Percentiles rank a stretch among this genome's conserved stretches.
These are phyloP conservation scores for Phymanthus crucifer DNA, from an alignment of 92 coral and sea anemone genomes.

Conservation along the genomic window DNA sequence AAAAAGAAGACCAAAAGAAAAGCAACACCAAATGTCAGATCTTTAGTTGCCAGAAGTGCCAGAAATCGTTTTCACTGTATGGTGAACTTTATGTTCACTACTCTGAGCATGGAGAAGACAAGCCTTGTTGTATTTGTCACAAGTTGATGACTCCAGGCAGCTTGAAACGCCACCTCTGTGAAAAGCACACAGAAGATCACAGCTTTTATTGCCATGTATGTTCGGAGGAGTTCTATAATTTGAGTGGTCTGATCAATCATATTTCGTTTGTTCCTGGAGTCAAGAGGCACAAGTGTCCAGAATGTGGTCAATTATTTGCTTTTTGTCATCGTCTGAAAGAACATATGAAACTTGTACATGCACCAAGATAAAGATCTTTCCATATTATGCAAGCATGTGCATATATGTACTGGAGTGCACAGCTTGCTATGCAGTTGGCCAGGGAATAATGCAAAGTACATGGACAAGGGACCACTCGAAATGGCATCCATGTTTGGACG, in stretches of 20 bases:
- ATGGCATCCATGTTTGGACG: too few relatives aligned
- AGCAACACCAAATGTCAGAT: neutral
- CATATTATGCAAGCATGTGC: too few relatives aligned
- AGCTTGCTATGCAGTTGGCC: neutral
- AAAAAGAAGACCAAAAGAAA: neutral
- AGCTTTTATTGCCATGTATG: conserved; percentile 1
- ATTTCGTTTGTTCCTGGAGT: neutral
- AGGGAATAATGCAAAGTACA: too few relatives aligned
- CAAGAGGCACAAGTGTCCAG: neutral
- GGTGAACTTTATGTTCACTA: neutral
- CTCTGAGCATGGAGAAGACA: neutral
- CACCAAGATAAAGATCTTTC: neutral
- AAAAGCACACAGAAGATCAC: neutral
- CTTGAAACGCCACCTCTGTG: conserved; percentile 5
- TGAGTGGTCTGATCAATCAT: neutral
- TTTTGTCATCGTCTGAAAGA: conserved; percentile 1
- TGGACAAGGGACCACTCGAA: too few relatives aligned
- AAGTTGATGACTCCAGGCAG: neutral
- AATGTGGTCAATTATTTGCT: neutral
- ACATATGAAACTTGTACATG: neutral
- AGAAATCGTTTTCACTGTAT: neutral
- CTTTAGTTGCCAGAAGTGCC: conserved; percentile 5
- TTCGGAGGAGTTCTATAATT: neutral
- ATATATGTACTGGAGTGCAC: too few relatives aligned
- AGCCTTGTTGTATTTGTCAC: conserved; percentile 14